Evolutionary conservation across 1,140 invertebrate genomes (phyloP), one percentile per base, ranked within the genome.

Genomic region (Aphelenchoides fujianensis): DNA sequence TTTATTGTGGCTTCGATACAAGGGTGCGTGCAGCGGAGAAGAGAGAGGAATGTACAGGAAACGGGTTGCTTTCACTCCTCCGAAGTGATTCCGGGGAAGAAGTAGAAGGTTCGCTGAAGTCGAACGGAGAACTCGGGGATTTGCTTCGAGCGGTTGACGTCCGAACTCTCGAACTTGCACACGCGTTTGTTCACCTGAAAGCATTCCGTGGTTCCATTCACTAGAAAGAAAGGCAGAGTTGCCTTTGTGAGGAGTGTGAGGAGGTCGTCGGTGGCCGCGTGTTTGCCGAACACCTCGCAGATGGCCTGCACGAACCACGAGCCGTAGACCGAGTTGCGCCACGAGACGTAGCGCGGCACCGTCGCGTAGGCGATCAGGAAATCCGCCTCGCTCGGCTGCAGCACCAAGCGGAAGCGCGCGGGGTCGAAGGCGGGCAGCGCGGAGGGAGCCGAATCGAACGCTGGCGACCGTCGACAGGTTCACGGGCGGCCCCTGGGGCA

Each of bases 271-370:
- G 89, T 84, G 76, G 88, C 86, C 5, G 90, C 90, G 77, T 89
- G 84, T 54, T 89, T 86, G 85, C 90, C 90, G 80, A 92, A 91
- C 70, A 89, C 87, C 79, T 90, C 86, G 84, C 91, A 92, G 57
- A 92, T 85, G 66, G 88, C 86, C 80, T 91, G 89, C 64, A 92
- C 90, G 79, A 90, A 91, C 90, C 90, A 91, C 64, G 90, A 90
- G 19, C 91, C 91, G 28, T 78, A 79, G 3, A 80, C 70, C 0
- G 70, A 79, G 84, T 92, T 89, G 53, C 91, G 86, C 81, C 89
- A 88, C 27, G 91, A 88, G 55, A 88, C 87, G 76, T 87, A 88
- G 3, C 90, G 89, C 16, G 89, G 88, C 1, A 89, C 75, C 3
- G 89, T 91, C 28, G 90, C 89, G 84, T 90, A 88, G 36, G 88